Conservation (phyloP, 2,888 invertebrate genomes). For the Teleogryllus oceanicus region DNA sequence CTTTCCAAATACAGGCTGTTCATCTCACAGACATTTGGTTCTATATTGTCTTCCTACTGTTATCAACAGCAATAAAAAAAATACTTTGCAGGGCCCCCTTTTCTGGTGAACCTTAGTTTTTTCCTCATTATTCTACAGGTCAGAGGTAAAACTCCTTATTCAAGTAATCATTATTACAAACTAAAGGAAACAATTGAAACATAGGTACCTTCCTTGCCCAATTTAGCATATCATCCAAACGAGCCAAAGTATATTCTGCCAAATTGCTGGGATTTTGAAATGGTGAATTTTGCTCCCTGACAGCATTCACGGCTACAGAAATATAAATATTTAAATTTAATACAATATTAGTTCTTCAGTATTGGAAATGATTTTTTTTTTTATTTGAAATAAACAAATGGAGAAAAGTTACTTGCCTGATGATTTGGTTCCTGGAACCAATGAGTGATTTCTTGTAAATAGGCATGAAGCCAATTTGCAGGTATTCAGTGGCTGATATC, state of each 20-base stretch:
- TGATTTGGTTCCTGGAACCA: not conserved
- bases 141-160: too few relatives aligned
- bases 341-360: not conserved
- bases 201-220: slow-evolving; percentile 77
- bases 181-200: not conserved
- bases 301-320: slow-evolving; percentile 29
- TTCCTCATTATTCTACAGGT: too few relatives aligned
- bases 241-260: slow-evolving; percentile 84
- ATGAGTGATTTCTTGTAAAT: not conserved
- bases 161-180: too few relatives aligned
- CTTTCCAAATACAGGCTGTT: too few relatives aligned
- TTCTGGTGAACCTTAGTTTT: too few relatives aligned
- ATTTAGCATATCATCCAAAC: slow-evolving; percentile 89
- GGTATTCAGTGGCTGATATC: not conserved
- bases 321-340: not conserved
- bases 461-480: not conserved
- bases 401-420: not conserved
- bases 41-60: too few relatives aligned
- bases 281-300: slow-evolving; percentile 64
- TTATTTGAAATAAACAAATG: not conserved
- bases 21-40: too few relatives aligned
- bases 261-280: slow-evolving; percentile 65
- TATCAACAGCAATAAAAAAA: too few relatives aligned
- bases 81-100: too few relatives aligned
- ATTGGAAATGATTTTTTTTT: not conserved